Evolutionary conservation across 2,888 invertebrate species (phyloP).

Genomic region (Torymus texanus): DNA sequence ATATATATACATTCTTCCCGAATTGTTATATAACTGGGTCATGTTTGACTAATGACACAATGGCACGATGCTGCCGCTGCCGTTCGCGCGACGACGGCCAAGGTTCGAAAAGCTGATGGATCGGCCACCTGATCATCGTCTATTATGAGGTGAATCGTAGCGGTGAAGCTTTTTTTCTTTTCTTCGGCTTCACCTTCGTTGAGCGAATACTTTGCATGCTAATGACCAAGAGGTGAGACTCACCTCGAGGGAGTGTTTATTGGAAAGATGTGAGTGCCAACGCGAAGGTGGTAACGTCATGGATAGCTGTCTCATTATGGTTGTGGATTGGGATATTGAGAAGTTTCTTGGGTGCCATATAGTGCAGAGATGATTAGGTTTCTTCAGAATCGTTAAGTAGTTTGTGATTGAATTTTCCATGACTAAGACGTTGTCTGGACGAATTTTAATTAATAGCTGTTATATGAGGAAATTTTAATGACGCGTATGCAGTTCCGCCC

Average conservation of each 20-base stretch:
- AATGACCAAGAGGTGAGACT: conserved; percentile 25
- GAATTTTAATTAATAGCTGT: no score
- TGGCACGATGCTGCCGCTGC: not conserved
- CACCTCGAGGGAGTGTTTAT: conserved; percentile 40
- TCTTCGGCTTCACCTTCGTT: not conserved
- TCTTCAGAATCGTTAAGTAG: no score
- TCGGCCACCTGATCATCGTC: conserved; percentile 41
- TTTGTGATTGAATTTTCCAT: no score
- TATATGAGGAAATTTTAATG: no score
- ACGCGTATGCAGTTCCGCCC: no score
- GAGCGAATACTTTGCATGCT: not conserved
- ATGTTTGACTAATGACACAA: conserved; percentile 34
- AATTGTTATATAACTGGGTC: conserved; percentile 44
- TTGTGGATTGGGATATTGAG: no score
- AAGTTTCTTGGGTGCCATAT: no score
- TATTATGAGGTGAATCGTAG: conserved; percentile 3
- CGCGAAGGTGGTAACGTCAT: conserved; percentile 24
- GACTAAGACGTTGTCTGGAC: no score
- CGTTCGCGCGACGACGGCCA: conserved; percentile 5
- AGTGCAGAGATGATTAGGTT: no score
- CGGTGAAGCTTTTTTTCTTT: not conserved
- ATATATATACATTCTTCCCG: not conserved
- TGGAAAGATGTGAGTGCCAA: conserved; percentile 13
- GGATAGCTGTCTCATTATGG: no score
- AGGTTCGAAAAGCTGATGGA: conserved; percentile 31